Base-by-base conservation (phyloP, 2,888 invertebrate genomes). In the Ophioninae sp. region DNA sequence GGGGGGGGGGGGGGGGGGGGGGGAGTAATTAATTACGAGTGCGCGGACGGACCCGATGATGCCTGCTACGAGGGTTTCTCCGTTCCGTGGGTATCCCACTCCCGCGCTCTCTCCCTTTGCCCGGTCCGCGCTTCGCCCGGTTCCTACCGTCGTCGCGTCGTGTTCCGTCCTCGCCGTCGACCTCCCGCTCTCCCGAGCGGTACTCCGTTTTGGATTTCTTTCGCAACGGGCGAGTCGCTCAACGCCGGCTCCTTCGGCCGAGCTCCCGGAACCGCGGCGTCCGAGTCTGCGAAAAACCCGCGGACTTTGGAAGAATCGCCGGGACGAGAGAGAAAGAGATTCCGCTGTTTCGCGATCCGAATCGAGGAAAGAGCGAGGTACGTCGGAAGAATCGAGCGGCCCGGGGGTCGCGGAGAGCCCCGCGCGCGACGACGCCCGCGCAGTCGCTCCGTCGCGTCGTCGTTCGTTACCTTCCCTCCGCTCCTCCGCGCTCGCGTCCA, bases 11-110 rank as follows among this genome's bases (percentile, higher is more conserved):
- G 73, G 76, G 81, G 76, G 79, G 75, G 80, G 79, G 72, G 68
- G 82, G 72, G 87, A 88, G 89, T 89, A 89, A 89, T 89, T 89
- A 89, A 89, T 89, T 89, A 88, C 88, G 87, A 89, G 87, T 89
- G 84, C 79, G 72, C 62, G 13, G 13, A 13, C 44, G 44, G 62
- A 50, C 59, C 75, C 87, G 86, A 87, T 86, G 85, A 82, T 80
- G 74, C 72, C 75, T 84, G 85, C 81, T 74, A 44, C 7, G 7
- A 75, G 65, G 23, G 56, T 39, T 67, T 17, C 67, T 57, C 41
- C 20, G 56, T 56, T 37, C 39, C 41, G 13, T 23, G 17, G 23
- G 7, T 76, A 8, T 67, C 39, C 64, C 6, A 2, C 37, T 10
- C 64, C 20, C 59, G 5, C 7, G n/a, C 20, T 59, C 70, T 74